Base-by-base conservation (phyloP, 2,888 invertebrate species). In the Pelosia muscerda region DNA sequence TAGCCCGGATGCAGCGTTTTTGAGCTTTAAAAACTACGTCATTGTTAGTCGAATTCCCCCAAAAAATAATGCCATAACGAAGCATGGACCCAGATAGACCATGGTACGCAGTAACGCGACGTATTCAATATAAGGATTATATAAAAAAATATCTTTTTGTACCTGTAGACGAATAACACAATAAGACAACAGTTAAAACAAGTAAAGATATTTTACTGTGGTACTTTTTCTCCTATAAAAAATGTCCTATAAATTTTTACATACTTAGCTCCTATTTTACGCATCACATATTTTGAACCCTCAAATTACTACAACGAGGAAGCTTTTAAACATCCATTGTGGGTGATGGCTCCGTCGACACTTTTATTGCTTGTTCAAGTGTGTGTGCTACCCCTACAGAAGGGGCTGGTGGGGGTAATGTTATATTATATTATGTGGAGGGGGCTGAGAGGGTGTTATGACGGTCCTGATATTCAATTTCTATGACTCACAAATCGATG, bases 281-380 rank as follows among this genome's bases (percentile, higher is more conserved):
- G 49, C n/a, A 8, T n/a, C 49, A 49, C 9, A 49, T 49, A 49
- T 5, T 49, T 49, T 49, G 49, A 11, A 11, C 19, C 9, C 19
- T 25, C 13, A 22, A 31, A 63, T 28, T 13, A 9, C 22, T 31
- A 23, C 22, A 54, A 54, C 25, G 15, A 31, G 23, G 23, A 22
- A 31, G 54, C 22, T 31, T 31, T 28, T 55, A 55, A 31, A 31
- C 53, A 54, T 10, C 31, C 13, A 53, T 49, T 42, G n/a, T 49
- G 11, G 26, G 1, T 25, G n/a, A 26, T 22, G n/a, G 49, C 22
- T 19, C n/a, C 11, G 26, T 49, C 61, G n/a, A 26, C 53, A 49
- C 31, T 62, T 62, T 28, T 62, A 34, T 49, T 49, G 49, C 28
- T 49, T 26, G 49, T 62, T 34, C 13, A 22, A 34, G 34, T 34